phyloP scores from a whole-genome alignment of 2,113 vertebrate genomes.

The Takifugu bimaculatus region DNA sequence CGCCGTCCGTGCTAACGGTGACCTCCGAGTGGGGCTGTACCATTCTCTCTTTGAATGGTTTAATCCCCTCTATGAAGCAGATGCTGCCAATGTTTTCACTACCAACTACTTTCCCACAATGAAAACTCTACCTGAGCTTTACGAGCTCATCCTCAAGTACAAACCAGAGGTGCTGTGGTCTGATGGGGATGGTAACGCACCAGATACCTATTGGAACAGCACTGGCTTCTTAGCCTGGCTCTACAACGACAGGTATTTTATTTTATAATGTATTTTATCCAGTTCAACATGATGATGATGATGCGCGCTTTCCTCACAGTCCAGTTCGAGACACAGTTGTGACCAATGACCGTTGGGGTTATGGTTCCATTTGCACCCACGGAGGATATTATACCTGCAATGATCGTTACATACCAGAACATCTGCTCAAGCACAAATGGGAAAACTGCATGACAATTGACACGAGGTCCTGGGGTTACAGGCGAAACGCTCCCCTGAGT shows the following conservation, averaged over 20 bases:
- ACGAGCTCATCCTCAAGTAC: slow-evolving; percentile 83
- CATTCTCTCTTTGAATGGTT: slow-evolving; percentile 98
- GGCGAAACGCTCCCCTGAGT: slow-evolving; percentile 78
- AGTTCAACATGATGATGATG: too few species aligned
- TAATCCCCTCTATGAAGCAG: slow-evolving; percentile 84
- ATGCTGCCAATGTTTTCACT: slow-evolving; percentile 73
- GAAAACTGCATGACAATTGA: slow-evolving; percentile 97
- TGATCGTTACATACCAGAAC: slow-evolving; percentile 88
- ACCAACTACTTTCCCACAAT: slow-evolving; percentile 78
- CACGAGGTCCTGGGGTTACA: slow-evolving; percentile 86
- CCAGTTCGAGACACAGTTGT: slow-evolving; percentile 88
- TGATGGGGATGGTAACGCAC: slow-evolving; percentile 87
- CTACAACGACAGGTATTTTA: slow-evolving; percentile 88
- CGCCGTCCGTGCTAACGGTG: slow-evolving; percentile 74
- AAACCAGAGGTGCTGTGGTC: slow-evolving; percentile 92
- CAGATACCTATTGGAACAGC: slow-evolving; percentile 92
- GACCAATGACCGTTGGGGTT: slow-evolving; percentile 95
- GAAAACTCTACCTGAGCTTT: slow-evolving; percentile 89
- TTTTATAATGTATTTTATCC: too few species aligned
- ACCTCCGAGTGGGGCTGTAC: slow-evolving; percentile 87
- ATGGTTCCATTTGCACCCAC: slow-evolving; percentile 80
- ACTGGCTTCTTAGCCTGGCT: slow-evolving; percentile 95
- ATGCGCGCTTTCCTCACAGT: slow-evolving; percentile 59
- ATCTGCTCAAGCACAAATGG: slow-evolving; percentile 90
- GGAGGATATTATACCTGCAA: slow-evolving; percentile 91